Conservation (phyloP, 2,113 vertebrate genomes). For the Zosterops borbonicus region DNA sequence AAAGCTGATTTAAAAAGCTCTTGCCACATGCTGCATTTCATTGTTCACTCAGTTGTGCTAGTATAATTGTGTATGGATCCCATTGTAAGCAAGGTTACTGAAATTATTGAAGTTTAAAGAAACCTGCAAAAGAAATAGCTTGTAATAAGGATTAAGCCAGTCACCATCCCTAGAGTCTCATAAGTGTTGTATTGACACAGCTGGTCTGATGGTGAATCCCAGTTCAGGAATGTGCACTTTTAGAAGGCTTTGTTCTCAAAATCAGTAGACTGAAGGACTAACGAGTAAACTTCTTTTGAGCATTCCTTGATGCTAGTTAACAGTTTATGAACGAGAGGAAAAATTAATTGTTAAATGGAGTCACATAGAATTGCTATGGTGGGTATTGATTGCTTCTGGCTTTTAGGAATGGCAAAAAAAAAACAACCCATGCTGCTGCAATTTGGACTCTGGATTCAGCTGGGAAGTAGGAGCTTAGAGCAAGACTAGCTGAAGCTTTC, state of each 20-base stretch:
- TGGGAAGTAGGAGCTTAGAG: not conserved
- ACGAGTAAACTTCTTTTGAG: not conserved
- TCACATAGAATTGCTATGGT: not conserved
- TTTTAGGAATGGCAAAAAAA: not conserved
- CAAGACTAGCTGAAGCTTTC: not conserved
- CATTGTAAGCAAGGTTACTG: not conserved
- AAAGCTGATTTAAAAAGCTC: not conserved
- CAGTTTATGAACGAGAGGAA: not conserved
- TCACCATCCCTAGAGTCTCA: not conserved
- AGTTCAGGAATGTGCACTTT: not conserved
- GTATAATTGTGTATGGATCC: not conserved
- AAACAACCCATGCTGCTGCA: rapidly evolving
- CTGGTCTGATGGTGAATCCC: not conserved
- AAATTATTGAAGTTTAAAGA: not conserved
- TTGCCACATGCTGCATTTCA: not conserved
- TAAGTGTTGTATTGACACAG: not conserved
- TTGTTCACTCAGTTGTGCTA: not conserved
- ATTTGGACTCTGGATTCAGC: not conserved
- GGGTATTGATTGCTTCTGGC: not conserved
- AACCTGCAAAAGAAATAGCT: not conserved
- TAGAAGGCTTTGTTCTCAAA: not conserved
- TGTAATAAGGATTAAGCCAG: not conserved
- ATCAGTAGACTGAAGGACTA: not conserved
- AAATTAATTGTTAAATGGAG: not conserved
- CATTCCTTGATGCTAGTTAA: not conserved